These are phyloP conservation scores for Gavia stellata DNA, from an alignment of 2,113 vertebrate genomes.

Conservation along the genomic window DNA sequence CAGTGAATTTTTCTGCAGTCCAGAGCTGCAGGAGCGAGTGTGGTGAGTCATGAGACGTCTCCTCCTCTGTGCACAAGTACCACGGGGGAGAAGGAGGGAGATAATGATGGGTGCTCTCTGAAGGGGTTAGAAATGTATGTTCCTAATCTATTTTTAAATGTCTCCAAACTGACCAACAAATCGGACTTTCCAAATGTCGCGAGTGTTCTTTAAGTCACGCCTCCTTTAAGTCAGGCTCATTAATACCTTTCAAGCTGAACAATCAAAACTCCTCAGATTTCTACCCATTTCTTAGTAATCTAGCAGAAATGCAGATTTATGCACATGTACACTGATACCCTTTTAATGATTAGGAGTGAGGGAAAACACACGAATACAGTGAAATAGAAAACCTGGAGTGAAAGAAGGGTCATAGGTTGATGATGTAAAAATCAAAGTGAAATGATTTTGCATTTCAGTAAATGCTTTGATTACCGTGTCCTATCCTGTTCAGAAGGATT, in stretches of 20 bases:
- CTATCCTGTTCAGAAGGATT: not conserved
- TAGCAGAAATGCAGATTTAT: not conserved
- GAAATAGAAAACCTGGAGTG: not conserved
- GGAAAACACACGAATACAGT: not conserved
- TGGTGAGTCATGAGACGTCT: not conserved
- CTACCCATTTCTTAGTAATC: not conserved
- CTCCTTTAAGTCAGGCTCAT: not conserved
- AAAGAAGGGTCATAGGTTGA: not conserved
- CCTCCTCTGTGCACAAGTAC: not conserved
- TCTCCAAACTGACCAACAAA: not conserved
- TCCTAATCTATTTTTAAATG: not conserved
- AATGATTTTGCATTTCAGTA: not conserved
- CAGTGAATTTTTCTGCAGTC: conserved; percentile 33
- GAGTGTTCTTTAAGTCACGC: not conserved
- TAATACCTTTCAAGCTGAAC: not conserved
- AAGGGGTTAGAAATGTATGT: not conserved
- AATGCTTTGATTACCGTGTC: not conserved
- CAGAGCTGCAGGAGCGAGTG: conserved; percentile 30
- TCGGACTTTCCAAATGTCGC: not conserved
- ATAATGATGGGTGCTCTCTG: not conserved
- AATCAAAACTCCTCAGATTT: not conserved
- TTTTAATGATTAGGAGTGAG: not conserved
- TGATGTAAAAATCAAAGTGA: not conserved
- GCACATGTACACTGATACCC: not conserved
- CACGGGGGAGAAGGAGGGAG: not conserved